These are phyloP conservation scores for Pituophis catenifer DNA, from an alignment of 2,113 vertebrate species.

Conservation along the genomic window DNA sequence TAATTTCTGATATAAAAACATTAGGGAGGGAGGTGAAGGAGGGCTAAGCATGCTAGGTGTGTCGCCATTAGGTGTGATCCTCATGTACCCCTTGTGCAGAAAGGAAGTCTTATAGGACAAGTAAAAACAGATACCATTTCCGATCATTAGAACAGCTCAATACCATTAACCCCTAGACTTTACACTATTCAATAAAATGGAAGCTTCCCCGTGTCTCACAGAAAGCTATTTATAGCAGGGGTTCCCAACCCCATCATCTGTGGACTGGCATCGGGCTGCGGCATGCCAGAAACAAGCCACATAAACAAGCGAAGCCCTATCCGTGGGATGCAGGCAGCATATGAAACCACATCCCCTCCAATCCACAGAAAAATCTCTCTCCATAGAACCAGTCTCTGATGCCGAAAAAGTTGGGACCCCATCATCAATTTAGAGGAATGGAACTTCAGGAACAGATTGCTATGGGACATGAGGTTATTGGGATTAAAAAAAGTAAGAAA, in stretches of 20 bases:
- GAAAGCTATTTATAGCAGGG: neutral
- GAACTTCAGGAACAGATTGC: neutral
- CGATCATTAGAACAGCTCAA: neutral
- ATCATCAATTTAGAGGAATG: neutral
- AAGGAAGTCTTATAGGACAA: neutral
- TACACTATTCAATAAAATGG: neutral
- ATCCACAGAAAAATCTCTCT: neutral
- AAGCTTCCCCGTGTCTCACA: neutral
- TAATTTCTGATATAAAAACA: neutral
- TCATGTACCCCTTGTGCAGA: neutral
- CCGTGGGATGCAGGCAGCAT: neutral
- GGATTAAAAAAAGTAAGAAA: neutral
- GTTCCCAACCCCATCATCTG: neutral
- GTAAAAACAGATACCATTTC: neutral
- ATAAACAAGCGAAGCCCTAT: neutral
- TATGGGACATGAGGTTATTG: neutral
- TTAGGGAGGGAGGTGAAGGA: neutral
- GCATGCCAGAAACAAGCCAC: neutral
- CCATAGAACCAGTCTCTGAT: neutral
- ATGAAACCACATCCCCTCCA: neutral
- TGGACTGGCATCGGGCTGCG: neutral
- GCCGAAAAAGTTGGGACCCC: neutral
- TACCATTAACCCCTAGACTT: neutral
- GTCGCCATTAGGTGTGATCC: neutral
- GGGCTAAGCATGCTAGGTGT: too few species aligned